Conservation (phyloP, 2,113 vertebrate genomes). For the Nycticryphes semicollaris region DNA sequence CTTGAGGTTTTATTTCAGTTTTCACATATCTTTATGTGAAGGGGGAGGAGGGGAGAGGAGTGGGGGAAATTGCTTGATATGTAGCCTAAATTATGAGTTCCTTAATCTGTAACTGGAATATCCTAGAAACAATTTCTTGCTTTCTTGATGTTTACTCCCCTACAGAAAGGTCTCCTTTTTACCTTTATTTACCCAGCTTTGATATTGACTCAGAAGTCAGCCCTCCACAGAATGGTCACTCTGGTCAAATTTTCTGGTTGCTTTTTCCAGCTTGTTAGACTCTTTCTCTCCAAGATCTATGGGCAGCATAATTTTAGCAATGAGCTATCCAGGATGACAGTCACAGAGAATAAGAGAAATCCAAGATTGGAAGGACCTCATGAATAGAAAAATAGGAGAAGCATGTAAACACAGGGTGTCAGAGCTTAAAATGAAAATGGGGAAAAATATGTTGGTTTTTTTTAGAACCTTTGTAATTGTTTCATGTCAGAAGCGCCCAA, state of each 20-base stretch:
- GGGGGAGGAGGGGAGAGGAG: accelerated
- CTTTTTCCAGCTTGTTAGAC: background rate
- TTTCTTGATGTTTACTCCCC: background rate
- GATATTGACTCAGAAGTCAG: background rate
- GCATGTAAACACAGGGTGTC: background rate
- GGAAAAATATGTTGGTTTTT: background rate
- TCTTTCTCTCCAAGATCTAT: background rate
- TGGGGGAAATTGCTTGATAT: background rate
- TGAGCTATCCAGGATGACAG: background rate
- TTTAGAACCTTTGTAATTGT: slow-evolving; percentile 18
- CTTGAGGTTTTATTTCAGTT: background rate
- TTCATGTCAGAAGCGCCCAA: slow-evolving; percentile 1
- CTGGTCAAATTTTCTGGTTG: background rate
- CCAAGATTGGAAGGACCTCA: background rate
- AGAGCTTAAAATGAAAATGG: background rate
- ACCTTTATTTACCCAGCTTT: background rate
- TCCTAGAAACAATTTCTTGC: background rate
- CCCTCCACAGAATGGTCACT: background rate
- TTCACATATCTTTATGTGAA: background rate
- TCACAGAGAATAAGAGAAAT: background rate
- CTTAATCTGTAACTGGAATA: background rate
- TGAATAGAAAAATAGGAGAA: background rate
- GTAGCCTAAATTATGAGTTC: background rate
- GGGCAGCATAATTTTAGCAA: background rate
- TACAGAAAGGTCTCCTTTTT: background rate